Evolutionary conservation across 1,140 invertebrate genomes (phyloP).

Genomic region (Onthophagus taurus): DNA sequence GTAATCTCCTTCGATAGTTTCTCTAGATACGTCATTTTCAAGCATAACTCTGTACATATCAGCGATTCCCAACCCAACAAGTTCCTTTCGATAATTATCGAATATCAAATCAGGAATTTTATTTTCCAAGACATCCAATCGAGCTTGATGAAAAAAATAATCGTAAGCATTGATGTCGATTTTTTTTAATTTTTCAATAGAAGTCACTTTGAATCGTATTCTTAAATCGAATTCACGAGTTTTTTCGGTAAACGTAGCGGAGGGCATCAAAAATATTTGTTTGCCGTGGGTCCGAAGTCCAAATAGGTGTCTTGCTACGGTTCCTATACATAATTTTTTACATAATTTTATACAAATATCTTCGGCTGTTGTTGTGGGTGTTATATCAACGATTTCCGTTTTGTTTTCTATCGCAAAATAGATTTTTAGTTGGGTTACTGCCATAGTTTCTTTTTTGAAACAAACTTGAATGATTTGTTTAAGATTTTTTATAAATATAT

Average conservation of each 20-base stretch:
- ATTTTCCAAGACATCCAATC: conserved; percentile 67
- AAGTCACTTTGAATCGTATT: conserved; percentile 64
- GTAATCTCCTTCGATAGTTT: conserved; percentile 62
- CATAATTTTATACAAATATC: conserved; percentile 63
- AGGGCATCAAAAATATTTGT: conserved; percentile 55
- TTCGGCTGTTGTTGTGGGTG: conserved; percentile 45
- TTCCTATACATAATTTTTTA: conserved; percentile 58
- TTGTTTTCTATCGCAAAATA: conserved; percentile 36
- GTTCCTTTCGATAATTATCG: conserved; percentile 60
- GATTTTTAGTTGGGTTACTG: conserved; percentile 23
- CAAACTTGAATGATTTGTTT: no score
- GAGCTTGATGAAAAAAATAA: conserved; percentile 78
- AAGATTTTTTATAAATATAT: no score
- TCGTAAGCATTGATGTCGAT: conserved; percentile 66
- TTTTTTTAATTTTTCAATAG: conserved; percentile 51
- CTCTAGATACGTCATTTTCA: conserved; percentile 54
- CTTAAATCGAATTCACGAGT: conserved; percentile 59
- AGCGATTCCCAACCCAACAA: conserved; percentile 70
- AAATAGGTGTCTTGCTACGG: conserved; percentile 68
- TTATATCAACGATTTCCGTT: conserved; percentile 32
- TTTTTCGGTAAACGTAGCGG: conserved; percentile 42
- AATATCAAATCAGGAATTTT: conserved; percentile 68
- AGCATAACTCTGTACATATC: conserved; percentile 76
- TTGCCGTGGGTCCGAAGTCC: conserved; percentile 51
- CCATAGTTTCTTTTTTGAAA: conserved; percentile 27